Conservation (phyloP, 2,113 vertebrate genomes). For the Petroica traversi region DNA sequence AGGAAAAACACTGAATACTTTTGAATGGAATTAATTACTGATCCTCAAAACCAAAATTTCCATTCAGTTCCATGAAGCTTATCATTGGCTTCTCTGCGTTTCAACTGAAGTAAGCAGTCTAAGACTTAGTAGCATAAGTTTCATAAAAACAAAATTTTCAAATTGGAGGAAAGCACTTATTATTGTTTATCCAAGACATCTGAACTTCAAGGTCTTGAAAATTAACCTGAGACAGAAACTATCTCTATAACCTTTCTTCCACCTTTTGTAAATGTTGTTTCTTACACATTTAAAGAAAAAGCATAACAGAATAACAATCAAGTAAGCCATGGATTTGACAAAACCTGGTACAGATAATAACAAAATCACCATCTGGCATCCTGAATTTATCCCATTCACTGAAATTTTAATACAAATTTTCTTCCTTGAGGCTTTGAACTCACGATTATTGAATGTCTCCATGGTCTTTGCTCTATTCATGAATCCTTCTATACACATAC, state of each 20-base stretch:
- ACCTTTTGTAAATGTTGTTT: neutral
- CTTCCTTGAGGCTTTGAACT: neutral
- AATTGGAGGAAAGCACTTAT: neutral
- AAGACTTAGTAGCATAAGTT: neutral
- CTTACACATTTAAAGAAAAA: neutral
- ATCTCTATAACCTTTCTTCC: neutral
- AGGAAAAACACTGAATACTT: neutral
- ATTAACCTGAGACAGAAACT: neutral
- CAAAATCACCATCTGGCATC: neutral
- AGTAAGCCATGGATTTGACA: neutral
- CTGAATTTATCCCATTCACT: neutral
- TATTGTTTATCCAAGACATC: neutral
- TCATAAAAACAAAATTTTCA: neutral
- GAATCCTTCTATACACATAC: neutral
- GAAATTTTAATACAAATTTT: neutral
- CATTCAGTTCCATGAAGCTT: neutral
- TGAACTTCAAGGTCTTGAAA: neutral
- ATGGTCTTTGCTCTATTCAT: neutral
- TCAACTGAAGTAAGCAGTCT: neutral
- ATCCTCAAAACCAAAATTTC: neutral
- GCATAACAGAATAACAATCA: neutral
- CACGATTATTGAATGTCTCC: neutral
- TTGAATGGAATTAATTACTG: neutral
- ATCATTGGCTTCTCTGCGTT: neutral
- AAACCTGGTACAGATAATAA: no score